These are phyloP conservation scores for Andrena chrysosceles DNA, from an alignment of 2,888 invertebrate species.

Conservation along the genomic window DNA sequence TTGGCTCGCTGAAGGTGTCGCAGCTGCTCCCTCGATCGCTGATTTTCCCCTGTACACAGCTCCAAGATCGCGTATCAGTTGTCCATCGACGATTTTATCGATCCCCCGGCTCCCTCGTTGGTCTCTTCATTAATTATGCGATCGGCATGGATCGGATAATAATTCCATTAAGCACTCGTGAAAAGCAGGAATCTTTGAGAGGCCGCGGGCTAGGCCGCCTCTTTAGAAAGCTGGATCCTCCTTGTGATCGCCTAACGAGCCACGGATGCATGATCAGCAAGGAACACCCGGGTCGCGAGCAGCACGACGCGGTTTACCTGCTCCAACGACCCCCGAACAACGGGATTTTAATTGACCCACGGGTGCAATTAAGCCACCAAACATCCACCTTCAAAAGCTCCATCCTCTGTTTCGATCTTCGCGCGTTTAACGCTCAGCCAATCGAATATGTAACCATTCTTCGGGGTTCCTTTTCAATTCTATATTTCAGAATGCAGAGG, in stretches of 20 bases:
- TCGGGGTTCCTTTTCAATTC: no score
- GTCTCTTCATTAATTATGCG: conserved; percentile 55
- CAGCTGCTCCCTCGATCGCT: conserved; percentile 31
- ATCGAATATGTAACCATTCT: no score
- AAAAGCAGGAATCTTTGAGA: conserved; percentile 47
- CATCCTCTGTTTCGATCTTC: no score
- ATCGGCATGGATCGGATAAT: conserved; percentile 56
- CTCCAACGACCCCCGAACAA: conserved; percentile 31
- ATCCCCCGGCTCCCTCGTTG: conserved; percentile 4
- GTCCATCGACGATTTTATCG: conserved; percentile 58
- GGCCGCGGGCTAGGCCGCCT: conserved; percentile 23
- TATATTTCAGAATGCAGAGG: no score
- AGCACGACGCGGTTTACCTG: conserved; percentile 29
- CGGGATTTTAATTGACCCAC: conserved; percentile 72
- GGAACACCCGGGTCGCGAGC: conserved; percentile 27
- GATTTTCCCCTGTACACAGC: conserved; percentile 28
- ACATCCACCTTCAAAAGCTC: no score
- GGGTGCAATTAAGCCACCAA: conserved; percentile 48
- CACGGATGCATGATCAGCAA: conserved; percentile 5
- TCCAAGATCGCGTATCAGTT: conserved; percentile 38
- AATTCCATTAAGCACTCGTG: conserved; percentile 55
- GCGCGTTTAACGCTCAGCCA: no score
- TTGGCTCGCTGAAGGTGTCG: neutral
- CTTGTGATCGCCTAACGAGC: conserved; percentile 51
- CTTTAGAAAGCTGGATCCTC: conserved; percentile 12